Evolutionary conservation across 2,113 vertebrate genomes (phyloP).

Genomic region (Pachypanchax playfairii): DNA sequence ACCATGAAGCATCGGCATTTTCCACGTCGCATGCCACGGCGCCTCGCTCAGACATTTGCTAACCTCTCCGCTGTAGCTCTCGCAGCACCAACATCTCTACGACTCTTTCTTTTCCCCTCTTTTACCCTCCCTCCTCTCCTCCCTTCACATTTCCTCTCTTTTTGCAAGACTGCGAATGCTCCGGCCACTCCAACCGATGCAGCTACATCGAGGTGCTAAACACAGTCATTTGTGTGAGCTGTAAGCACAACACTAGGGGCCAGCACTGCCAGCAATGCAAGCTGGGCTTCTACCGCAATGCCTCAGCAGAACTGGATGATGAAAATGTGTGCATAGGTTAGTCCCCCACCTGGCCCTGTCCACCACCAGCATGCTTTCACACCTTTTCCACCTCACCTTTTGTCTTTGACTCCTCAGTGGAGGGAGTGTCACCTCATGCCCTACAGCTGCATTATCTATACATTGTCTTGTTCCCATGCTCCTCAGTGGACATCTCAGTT

Average conservation of each 20-base stretch:
- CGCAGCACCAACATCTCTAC: conserved; percentile 57
- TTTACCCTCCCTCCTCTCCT: conserved; percentile 34
- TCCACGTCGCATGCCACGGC: conserved; percentile 86
- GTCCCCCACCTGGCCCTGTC: conserved; percentile 77
- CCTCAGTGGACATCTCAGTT: conserved; percentile 32
- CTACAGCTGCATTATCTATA: conserved; percentile 3
- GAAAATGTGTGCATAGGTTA: conserved; percentile 99
- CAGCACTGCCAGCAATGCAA: conserved; percentile 99
- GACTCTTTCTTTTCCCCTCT: conserved; percentile 56
- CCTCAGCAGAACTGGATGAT: conserved; percentile 96
- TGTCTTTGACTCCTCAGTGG: conserved; percentile 48
- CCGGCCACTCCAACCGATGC: conserved; percentile 99
- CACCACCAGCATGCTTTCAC: conserved; percentile 49
- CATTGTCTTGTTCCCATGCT: conserved; percentile 31
- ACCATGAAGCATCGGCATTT: conserved; percentile 71
- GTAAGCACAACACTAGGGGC: conserved; percentile 99
- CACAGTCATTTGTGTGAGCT: conserved; percentile 99
- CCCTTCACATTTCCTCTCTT: conserved; percentile 59
- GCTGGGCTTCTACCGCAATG: conserved; percentile 99
- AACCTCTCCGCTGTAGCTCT: conserved; percentile 58
- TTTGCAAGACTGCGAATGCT: conserved; percentile 99
- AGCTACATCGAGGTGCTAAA: conserved; percentile 99
- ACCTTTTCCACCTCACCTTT: conserved; percentile 35
- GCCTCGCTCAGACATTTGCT: conserved; percentile 76
- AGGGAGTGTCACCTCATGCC: conserved; percentile 35